A percentile compares a stretch with the other conserved stretches of the same genome.
phyloP scores from a whole-genome alignment of 1,140 invertebrate species.

The Plodia interpunctella region DNA sequence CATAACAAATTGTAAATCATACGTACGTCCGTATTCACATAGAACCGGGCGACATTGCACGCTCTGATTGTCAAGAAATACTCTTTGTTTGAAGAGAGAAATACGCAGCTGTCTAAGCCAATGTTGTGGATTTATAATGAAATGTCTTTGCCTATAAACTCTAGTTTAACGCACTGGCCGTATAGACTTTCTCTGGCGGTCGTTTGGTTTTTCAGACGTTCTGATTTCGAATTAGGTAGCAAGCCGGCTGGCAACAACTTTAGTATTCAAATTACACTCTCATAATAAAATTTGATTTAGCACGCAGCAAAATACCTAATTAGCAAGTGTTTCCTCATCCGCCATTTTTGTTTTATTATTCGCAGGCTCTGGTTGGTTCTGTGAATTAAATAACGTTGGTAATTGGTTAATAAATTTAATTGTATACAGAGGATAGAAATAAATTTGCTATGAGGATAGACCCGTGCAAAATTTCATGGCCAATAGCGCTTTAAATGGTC shows the following conservation, averaged over 20 bases:
- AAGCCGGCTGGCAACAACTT: too few relatives aligned
- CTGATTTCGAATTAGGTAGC: not conserved
- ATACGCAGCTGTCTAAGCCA: not conserved
- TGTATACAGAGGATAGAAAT: not conserved
- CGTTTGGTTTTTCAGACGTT: not conserved
- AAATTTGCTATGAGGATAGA: not conserved
- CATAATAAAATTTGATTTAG: too few relatives aligned
- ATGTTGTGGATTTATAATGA: conserved; percentile 1
- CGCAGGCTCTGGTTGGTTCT: not conserved
- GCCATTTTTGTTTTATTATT: conserved; percentile 3
- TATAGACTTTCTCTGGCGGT: not conserved
- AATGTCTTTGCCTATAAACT: not conserved
- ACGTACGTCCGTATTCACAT: not conserved
- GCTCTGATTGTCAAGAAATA: conserved; percentile 2
- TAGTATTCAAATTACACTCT: too few relatives aligned
- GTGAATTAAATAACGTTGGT: not conserved
- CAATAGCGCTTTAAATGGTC: too few relatives aligned
- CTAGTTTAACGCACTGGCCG: conserved; percentile 2
- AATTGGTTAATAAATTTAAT: not conserved
- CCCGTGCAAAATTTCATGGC: too few relatives aligned
- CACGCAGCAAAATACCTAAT: too few relatives aligned
- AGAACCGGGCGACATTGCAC: not conserved
- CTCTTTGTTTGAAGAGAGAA: conserved; percentile 3
- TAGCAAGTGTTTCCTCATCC: not conserved
- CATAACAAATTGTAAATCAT: too few relatives aligned